Base-by-base conservation (phyloP, 2,797 vertebrate species). In the Oceanodroma leucorhoa region DNA sequence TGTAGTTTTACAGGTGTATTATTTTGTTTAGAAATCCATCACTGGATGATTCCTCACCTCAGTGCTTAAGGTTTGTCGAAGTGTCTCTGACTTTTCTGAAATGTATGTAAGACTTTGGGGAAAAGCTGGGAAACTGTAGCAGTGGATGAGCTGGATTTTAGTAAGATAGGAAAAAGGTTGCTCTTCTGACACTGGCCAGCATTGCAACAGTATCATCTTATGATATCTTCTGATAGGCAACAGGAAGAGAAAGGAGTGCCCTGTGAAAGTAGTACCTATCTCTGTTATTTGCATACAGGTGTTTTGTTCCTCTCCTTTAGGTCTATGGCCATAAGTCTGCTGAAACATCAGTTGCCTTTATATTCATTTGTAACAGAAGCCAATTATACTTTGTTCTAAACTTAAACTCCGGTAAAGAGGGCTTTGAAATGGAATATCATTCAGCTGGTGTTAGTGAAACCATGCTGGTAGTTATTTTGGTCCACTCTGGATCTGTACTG, bases 401-500 rank as follows among this genome's bases (percentile, higher is more conserved):
- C 17, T 66, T 75, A 30, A 90, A 29, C 34, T 71, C 30, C 41
- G 41, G 30, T 38, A 38, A 48, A 85, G 60, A 45, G 41, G 36
- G 34, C 34, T 93, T n/a, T 89, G 50, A 79, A 75, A 71, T 23
- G 20, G 21, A 58, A 24, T 10, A 10, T 27, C 48, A 9, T 14
- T 58, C 43, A 40, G 38, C 23, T 66, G 43, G 12, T 22, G 57
- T 36, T 30, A 22, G 43, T 46, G 76, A 69, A 80, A 32, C 54
- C 7, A 0, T 10, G 21, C 48, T 32, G 61, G 69, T 6, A 3
- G 30, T 38, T 73, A 14, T 19, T 73, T 7, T 66, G 69, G 32
- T 71, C 11, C 15, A 5, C 30, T n/a, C 1, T 24, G 26, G 1
- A 0, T 19, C 29, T 0, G 0, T 46, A 19, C 10, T n/a, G 51